Base-by-base conservation (phyloP, 2,888 invertebrate genomes). In the Malachius bipustulatus region DNA sequence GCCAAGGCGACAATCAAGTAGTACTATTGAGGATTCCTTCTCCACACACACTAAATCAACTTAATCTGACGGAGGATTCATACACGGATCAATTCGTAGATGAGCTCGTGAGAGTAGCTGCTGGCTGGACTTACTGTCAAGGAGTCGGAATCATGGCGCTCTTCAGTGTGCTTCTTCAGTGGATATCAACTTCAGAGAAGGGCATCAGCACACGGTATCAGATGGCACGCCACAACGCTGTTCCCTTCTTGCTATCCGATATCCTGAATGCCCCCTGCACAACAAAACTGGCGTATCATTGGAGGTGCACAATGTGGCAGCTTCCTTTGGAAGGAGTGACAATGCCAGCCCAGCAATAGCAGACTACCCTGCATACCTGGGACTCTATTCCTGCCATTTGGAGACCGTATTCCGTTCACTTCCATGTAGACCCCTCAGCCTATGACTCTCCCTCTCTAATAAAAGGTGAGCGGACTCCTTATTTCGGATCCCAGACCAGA, bases 1-100 rank as follows among this genome's bases (percentile, higher is more conserved):
- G 38, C 4, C 37, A 37, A 38, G 37, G 38, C 4, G 37, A 37
- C 27, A 37, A 37, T 14, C 37, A 37, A 14, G 37, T 37, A 6
- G 24, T 37, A 4, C 27, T 37, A 4, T 9, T 39, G 4, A 38
- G 38, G 12, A 13, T 38, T 8, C 38, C 37, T 29, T 11, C 29
- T n/a, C 29, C 8, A 11, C 10, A 8, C 9, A n/a, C 8, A 6
- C 10, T 29, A 6, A 11, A 6, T 9, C 6, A 6, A 6, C 6
- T n/a, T 6, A 11, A 11, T 11, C 9, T 9, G 6, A 29, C 29
- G 6, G 8, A 29, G 10, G 9, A 29, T 6, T 11, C 9, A 11
- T 29, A 29, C 29, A 10, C 11, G 9, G 9, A 11, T 29, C 8
- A 11, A 11, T 29, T 29, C 11, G 10, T 29, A 8, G 11, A 6